Base-by-base conservation (phyloP, 2,888 invertebrate species). In the Tanypteryx hageni region DNA sequence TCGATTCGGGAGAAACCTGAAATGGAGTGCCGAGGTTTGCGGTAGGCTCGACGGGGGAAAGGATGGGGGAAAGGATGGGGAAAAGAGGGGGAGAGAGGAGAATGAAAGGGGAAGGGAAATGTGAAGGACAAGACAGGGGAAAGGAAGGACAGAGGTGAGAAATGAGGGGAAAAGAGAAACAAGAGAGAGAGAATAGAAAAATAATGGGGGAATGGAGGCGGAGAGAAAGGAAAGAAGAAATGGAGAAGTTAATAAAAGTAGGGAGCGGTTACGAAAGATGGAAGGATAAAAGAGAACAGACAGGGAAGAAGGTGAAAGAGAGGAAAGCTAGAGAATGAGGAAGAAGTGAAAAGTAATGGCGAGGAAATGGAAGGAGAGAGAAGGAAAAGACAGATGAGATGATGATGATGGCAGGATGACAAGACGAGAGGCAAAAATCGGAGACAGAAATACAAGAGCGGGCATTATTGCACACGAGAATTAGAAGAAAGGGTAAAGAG, bases 1-100 rank as follows among this genome's bases (percentile, higher is more conserved):
- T 86, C 86, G 86, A 86, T 86, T 85, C 58, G 59, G 85, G 57
- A 85, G 85, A 58, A 44, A 85, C 59, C 86, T 27, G 61, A 57
- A 86, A 86, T 86, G 86, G 86, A 86, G 22, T 61, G 86, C 59
- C 18, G 86, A 59, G 86, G 86, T 86, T 86, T 61, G 86, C 27
- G 59, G 61, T 27, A 59, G 61, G 14, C 57, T 59, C 2, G 0
- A 61, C 9, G 27, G 61, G 16, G 18, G 4, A 11, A 59, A 31
- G 31, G 61, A 11, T 2, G 61, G 61, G 3, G 2, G 59, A 13
- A 59, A 14, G 5, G 27, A 58, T 11, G 10, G 22, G 16, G 22
- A 27, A 14, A 56, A 84, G 84, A n/a, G n/a, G 18, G 10, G 56
- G 57, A 9, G 57, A 18, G n/a, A 57, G 57, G 18, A 56, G 14